These are phyloP conservation scores for Hoplostethus atlanticus DNA, from an alignment of 2,797 vertebrate species.

Conservation along the genomic window DNA sequence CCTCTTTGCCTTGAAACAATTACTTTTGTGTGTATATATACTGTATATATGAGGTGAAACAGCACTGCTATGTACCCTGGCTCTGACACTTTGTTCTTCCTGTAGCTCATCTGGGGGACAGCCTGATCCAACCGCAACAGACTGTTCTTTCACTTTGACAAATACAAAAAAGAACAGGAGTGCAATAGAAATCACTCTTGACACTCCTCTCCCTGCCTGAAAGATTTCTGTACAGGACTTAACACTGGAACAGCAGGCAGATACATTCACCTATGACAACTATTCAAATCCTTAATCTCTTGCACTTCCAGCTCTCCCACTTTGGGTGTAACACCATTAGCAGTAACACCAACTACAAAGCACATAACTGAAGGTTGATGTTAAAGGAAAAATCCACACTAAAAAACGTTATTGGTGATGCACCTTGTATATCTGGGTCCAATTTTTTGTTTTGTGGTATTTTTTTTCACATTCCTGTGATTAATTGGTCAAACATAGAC, in stretches of 20 bases:
- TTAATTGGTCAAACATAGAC: no score
- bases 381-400: background rate
- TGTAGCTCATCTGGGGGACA: slow-evolving; percentile 40
- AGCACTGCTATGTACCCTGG: slow-evolving; percentile 35
- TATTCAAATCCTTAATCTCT: slow-evolving; percentile 11
- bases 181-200: background rate
- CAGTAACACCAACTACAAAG: slow-evolving; percentile 14
- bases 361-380: slow-evolving; percentile 36
- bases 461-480: no score
- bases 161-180: slow-evolving; percentile 17
- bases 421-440: no score
- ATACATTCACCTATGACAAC: slow-evolving; percentile 23
- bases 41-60: slow-evolving; percentile 36
- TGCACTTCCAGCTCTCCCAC: slow-evolving; percentile 23
- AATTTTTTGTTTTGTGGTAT: no score
- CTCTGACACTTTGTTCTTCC: slow-evolving; percentile 51
- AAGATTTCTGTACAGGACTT: slow-evolving; percentile 15
- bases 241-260: slow-evolving; percentile 15
- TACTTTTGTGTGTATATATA: slow-evolving; percentile 11
- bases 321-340: slow-evolving; percentile 13
- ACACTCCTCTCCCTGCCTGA: slow-evolving; percentile 1
- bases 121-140: slow-evolving; percentile 19
- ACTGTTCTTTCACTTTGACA: slow-evolving; percentile 22
- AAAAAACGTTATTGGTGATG: no score
- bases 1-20: slow-evolving; percentile 49